These are phyloP conservation scores for Eilema sororculum DNA, from an alignment of 2,888 invertebrate genomes.

Conservation along the genomic window DNA sequence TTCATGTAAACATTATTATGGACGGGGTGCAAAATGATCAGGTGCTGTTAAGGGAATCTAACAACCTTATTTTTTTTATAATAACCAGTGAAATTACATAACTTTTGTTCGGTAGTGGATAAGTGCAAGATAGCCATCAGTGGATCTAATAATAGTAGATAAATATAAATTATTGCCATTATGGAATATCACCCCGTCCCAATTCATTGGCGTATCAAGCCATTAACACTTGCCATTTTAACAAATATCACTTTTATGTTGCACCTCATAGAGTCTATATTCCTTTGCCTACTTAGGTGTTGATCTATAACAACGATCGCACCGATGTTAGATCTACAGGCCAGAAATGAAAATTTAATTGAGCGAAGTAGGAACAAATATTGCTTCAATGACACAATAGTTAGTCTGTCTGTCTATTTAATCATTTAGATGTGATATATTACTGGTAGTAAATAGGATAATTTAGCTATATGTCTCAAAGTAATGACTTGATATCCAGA, in stretches of 20 bases:
- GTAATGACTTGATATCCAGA: constrained; percentile 16
- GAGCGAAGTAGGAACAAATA: constrained; percentile 20
- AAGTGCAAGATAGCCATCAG: not conserved
- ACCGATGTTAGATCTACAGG: constrained; percentile 38
- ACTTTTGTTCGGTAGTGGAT: not conserved
- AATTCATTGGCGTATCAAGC: constrained; percentile 41
- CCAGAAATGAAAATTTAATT: constrained; percentile 54
- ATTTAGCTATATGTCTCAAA: not conserved
- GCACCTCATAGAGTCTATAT: constrained; percentile 48
- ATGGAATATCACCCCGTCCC: constrained; percentile 33
- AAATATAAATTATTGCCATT: not conserved
- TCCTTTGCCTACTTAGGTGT: constrained; percentile 50
- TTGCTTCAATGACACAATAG: constrained; percentile 18
- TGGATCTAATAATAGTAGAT: constrained; percentile 9
- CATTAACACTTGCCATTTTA: constrained; percentile 61
- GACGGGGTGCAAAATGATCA: constrained; percentile 30
- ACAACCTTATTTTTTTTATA: constrained; percentile 8
- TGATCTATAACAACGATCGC: constrained; percentile 43
- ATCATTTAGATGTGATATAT: not conserved
- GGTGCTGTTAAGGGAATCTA: constrained; percentile 12
- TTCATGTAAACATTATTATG: constrained; percentile 26
- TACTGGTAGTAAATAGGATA: not conserved
- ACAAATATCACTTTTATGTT: constrained; percentile 46
- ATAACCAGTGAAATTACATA: not conserved
- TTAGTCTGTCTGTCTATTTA: constrained; percentile 17